Base-by-base conservation (phyloP, 1,140 invertebrate species). In the Dendrolimus punctatus region DNA sequence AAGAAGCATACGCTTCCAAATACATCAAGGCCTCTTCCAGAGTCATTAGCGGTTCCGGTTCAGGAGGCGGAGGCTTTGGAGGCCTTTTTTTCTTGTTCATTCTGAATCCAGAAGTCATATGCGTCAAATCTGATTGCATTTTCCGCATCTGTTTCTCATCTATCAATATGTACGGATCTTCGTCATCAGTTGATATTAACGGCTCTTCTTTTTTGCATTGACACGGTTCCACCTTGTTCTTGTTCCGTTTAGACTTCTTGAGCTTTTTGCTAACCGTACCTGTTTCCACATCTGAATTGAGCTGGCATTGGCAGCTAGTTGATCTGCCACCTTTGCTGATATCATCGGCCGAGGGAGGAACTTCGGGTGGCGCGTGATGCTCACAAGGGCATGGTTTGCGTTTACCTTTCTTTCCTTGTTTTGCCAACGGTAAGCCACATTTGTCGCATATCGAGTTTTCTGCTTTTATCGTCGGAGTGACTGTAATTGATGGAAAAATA, bases 61-160 rank as follows among this genome's bases (percentile, higher is more conserved):
- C 23, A 23, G 23, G 23, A 23, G 23, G 23, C 23, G 23, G 23
- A 1, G 23, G 3, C 23, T 23, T 23, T 4, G 49, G 49, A 40
- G 40, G 47, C 37, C 49, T 56, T 37, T 54, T 57, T 10, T 60
- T 55, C 4, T 47, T 58, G 23, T 68, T 54, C 46, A 74, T 49
- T 64, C 58, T 76, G 49, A 78, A 78, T 23, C 73, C 73, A 2
- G 71, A 73, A 6, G 55, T 65, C 6, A 62, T 69, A 46, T 76
- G 71, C 5, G 73, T 71, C 50, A 71, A 56, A 36, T 68, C 67
- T 6, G 75, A 78, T 43, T 71, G 62, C 42, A 71, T 58, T 67
- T 68, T 69, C 42, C 55, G 60, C 5, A 52, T 39, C 39, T 60
- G 8, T 40, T 51, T 66, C 37, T 68, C 58, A 48, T 72, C 64